Evolutionary conservation across 2,113 vertebrate species (phyloP).

Genomic region (Eolophus roseicapilla): DNA sequence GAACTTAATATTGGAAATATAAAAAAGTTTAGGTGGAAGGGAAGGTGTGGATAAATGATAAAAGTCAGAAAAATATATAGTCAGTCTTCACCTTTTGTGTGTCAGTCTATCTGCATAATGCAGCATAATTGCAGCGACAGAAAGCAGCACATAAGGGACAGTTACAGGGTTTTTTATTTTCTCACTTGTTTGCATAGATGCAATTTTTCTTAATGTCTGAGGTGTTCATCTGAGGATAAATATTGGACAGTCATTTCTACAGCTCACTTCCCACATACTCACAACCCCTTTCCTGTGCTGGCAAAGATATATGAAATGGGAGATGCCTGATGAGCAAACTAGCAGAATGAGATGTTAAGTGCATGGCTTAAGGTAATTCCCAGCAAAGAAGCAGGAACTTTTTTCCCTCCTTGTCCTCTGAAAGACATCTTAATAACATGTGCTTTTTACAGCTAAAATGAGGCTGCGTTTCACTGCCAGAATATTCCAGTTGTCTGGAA

Average conservation of each 20-base stretch:
- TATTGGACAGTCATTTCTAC: not conserved
- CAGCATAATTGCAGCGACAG: not conserved
- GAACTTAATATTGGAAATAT: not conserved
- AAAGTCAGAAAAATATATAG: not conserved
- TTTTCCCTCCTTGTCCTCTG: not conserved
- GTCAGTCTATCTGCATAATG: not conserved
- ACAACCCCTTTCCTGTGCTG: not conserved
- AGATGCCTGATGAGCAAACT: not conserved
- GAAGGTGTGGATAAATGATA: not conserved
- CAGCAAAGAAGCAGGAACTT: not conserved
- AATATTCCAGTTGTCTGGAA: not conserved
- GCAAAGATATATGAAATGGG: not conserved
- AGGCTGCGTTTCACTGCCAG: not conserved
- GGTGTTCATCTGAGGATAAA: not conserved
- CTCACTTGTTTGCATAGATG: not conserved
- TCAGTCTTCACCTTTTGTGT: not conserved
- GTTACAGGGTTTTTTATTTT: not conserved
- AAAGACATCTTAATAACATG: not conserved
- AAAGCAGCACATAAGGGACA: not conserved
- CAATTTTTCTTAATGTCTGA: not conserved
- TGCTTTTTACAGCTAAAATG: not conserved
- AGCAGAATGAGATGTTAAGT: not conserved
- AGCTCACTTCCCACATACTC: not conserved
- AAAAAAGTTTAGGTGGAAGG: not conserved
- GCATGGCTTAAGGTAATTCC: not conserved